Base-by-base conservation (phyloP, 2,113 vertebrate genomes). In the Danio rerio region DNA sequence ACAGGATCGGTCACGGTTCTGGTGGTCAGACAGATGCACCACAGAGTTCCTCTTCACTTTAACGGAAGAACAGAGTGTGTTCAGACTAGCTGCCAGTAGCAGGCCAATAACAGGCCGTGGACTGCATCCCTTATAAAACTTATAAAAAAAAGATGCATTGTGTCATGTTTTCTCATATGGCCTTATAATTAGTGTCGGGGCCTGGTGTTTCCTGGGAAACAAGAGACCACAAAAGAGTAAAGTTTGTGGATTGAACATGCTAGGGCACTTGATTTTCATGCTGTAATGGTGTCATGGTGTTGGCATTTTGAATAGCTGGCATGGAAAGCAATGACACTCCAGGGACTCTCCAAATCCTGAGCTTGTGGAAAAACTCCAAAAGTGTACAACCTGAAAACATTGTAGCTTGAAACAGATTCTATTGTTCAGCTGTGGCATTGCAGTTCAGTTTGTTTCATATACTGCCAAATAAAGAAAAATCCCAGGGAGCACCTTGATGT, bases 221-320 rank as follows among this genome's bases (percentile, higher is more conserved):
- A 43, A 55, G 61, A 52, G 47, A 31, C 18, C 58, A 83, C 77
- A 76, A 75, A 81, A 77, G 65, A 70, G 45, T 58, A 62, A 76
- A 71, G 81, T 86, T 83, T 83, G 70, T 71, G 47, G 68, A 55
- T 63, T 45, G 87, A 83, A 84, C 86, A 90, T 77, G 91, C 89
- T 91, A 86, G 77, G 81, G 74, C 89, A 81, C 89, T 92, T 92
- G 91, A 91, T 91, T 78, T 78, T 59, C 40, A 62, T 18, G 12
- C 18, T 42, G 16, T 81, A 71, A 52, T 52, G 5, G 58, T 73
- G 70, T 81, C 56, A 72, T 79, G 87, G 85, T 85, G 84, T 86
- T 87, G 81, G 85, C 87, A 79, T 68, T 85, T 80, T 91, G 89
- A 92, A 88, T 85, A 70, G 85, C 84, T 86, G 85, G 84, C 83